These are phyloP conservation scores for Pelodytes ibericus DNA, from an alignment of 2,797 vertebrate genomes.

Conservation along the genomic window DNA sequence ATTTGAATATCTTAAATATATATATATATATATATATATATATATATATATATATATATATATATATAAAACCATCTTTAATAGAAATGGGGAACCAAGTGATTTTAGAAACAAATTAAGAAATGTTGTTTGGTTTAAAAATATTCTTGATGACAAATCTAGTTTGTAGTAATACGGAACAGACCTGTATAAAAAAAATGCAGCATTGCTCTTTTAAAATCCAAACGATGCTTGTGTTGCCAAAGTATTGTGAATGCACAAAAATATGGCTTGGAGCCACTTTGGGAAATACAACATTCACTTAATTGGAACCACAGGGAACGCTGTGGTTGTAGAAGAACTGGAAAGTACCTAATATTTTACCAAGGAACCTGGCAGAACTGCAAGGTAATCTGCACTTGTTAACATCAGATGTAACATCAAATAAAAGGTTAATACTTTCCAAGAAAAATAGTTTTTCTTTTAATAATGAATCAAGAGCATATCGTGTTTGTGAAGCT, in stretches of 20 bases:
- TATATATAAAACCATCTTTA: no score
- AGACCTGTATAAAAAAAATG: not conserved
- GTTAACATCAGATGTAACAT: slow-evolving; percentile 22
- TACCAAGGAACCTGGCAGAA: slow-evolving; percentile 8
- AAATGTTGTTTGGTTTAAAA: no score
- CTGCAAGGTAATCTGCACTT: slow-evolving; percentile 24
- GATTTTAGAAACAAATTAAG: no score
- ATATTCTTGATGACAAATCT: not conserved
- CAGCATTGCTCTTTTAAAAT: not conserved
- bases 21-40: no score
- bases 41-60: no score
- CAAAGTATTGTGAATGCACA: slow-evolving; percentile 27
- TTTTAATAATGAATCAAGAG: slow-evolving; percentile 24
- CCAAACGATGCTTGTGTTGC: slow-evolving; percentile 10
- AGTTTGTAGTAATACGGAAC: not conserved
- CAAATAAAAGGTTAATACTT: slow-evolving; percentile 15
- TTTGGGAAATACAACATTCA: slow-evolving; percentile 38
- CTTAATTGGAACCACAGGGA: slow-evolving; percentile 41
- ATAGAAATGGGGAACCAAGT: no score
- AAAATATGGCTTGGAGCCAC: slow-evolving; percentile 36
- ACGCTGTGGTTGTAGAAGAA: not conserved
- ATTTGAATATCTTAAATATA: no score
- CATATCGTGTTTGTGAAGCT: slow-evolving; percentile 14
- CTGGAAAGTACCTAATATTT: not conserved
- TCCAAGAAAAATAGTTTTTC: slow-evolving; percentile 31